Evolutionary conservation across 2,113 vertebrate species (phyloP).

Genomic region (Podarcis raffonei): DNA sequence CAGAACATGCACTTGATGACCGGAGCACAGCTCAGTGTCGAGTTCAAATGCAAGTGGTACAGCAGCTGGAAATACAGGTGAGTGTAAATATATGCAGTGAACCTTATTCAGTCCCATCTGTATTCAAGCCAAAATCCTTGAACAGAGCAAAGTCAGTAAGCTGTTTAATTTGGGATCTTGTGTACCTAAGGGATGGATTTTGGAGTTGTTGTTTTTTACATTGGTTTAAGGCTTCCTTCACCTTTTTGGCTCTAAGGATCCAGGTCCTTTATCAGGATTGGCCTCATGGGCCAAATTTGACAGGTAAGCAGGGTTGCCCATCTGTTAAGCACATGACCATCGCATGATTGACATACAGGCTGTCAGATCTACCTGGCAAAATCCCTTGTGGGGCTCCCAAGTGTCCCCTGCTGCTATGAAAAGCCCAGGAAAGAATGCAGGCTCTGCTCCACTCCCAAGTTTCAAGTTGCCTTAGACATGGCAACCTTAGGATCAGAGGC

Average conservation of each 20-base stretch:
- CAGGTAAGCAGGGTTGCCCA: too few relatives aligned
- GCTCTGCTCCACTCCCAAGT: too few relatives aligned
- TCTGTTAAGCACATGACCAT: too few relatives aligned
- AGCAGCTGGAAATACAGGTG: constrained; percentile 99
- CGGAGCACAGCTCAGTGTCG: constrained; percentile 98
- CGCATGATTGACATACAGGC: too few relatives aligned
- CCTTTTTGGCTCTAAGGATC: background rate
- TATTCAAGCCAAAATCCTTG: background rate
- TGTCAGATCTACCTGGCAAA: too few relatives aligned
- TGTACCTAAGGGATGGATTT: background rate
- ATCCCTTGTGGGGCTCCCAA: too few relatives aligned
- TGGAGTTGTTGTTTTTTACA: background rate
- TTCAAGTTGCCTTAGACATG: background rate
- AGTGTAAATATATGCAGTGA: constrained; percentile 5
- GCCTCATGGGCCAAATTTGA: too few relatives aligned
- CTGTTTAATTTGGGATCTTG: background rate
- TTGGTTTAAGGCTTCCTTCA: background rate
- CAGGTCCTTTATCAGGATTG: too few relatives aligned
- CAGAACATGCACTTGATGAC: constrained; percentile 96
- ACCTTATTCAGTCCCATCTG: fast-evolving
- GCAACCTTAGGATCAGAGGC: background rate
- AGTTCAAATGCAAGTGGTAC: constrained; percentile 99
- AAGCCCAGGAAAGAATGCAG: too few relatives aligned
- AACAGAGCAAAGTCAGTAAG: background rate
- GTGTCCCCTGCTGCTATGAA: too few relatives aligned